Evolutionary conservation across 1,140 invertebrate genomes (phyloP).

Genomic region (Drosophila lacteicornis): DNA sequence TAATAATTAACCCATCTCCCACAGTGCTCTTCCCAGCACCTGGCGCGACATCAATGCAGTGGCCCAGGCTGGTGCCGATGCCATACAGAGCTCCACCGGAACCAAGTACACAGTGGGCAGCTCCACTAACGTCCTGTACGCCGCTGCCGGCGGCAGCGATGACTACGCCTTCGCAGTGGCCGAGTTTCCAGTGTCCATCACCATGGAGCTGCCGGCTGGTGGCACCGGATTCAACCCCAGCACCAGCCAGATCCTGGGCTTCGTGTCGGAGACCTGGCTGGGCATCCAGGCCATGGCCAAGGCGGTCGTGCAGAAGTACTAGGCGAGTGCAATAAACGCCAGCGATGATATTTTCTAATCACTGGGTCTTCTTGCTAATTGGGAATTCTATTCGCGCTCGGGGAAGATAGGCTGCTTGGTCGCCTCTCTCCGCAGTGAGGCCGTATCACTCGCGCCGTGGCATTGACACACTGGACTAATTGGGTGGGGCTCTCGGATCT

Average conservation of each 20-base stretch:
- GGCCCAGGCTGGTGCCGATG: slow-evolving; percentile 84
- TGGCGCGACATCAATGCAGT: slow-evolving; percentile 82
- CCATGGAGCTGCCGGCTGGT: slow-evolving; percentile 89
- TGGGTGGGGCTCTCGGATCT: slow-evolving; percentile 5
- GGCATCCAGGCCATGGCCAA: slow-evolving; percentile 86
- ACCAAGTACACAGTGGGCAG: slow-evolving; percentile 88
- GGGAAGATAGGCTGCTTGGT: not conserved
- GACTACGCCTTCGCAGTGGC: slow-evolving; percentile 88
- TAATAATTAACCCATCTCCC: not conserved
- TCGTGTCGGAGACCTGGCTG: slow-evolving; percentile 91
- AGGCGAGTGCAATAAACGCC: slow-evolving; percentile 45
- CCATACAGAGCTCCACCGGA: slow-evolving; percentile 85
- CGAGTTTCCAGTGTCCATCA: slow-evolving; percentile 88
- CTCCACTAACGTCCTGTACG: slow-evolving; percentile 87
- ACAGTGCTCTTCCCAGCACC: slow-evolving; percentile 68
- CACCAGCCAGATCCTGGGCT: slow-evolving; percentile 87
- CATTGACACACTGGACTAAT: slow-evolving; percentile 41
- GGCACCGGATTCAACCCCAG: slow-evolving; percentile 88
- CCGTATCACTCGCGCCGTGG: slow-evolving; percentile 1
- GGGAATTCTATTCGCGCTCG: not conserved
- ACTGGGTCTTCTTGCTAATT: slow-evolving; percentile 11
- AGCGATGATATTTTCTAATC: slow-evolving; percentile 41
- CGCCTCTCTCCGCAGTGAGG: slow-evolving; percentile 14
- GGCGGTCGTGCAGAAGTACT: slow-evolving; percentile 70
- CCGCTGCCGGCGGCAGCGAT: slow-evolving; percentile 87